Evolutionary conservation across 2,113 vertebrate genomes (phyloP), one percentile per base, ranked within the genome.

Genomic region (Apaloderma vittatum): DNA sequence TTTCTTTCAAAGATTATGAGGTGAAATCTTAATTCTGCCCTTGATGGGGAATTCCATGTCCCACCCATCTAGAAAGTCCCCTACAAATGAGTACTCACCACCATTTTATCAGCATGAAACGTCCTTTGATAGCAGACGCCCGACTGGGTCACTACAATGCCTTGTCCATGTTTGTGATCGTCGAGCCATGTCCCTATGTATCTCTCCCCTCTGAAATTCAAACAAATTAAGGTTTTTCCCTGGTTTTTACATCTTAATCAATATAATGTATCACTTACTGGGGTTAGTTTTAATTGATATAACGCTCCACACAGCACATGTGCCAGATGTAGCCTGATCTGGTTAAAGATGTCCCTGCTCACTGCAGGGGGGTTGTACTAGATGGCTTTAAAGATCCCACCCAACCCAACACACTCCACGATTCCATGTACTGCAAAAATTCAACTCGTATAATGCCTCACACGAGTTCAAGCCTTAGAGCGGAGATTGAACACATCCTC

Each of bases 121-220:
- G 55, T 98, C 37, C 98, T 96, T 77, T 98, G 98, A 63, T 98
- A 99, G 92, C 98, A 98, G 70, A 96, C 17, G 1, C 98, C 98
- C 0, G 98, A 97, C 93, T 99, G 98, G 11, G 98, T 98, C 40
- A 99, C 96, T 68, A 98, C 94, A 16, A 99, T 79, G 9, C 98
- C 98, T 0, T 77, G 92, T 2, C 98, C 98, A 0, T 98, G 98
- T 9, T 89, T 97, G 77, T 91, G 98, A 61, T 98, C 97, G 0
- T 98, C 97, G 5, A 86, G 77, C 98, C 98, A 99, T 71, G 97
- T 98, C 67, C 98, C 98, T 3, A 98, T 98, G 84, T 98, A 98
- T 34, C 97, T 88, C 78, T 98, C 98, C 0, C 98, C 98, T 86
- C 98, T 99, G 94, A 8, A 93, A 87, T 3, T 23, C 45, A 43